phyloP scores from a whole-genome alignment of 1,140 invertebrate species.

The Mylabris phalerata region DNA sequence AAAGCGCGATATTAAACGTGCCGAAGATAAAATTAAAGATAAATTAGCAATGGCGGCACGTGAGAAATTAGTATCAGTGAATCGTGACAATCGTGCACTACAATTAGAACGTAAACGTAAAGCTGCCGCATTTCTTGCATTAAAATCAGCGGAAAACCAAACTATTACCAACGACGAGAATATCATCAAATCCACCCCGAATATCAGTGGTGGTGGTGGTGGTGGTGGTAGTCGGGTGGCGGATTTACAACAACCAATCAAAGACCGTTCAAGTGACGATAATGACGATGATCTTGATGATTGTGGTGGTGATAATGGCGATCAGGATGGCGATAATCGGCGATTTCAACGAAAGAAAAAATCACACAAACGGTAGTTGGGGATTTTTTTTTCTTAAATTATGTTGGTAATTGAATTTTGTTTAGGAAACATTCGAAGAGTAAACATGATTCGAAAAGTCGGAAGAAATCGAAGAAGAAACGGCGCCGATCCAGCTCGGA shows the following conservation, averaged over 20 bases:
- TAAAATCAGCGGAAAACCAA: constrained; percentile 41
- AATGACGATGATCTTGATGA: background rate
- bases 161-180: too few relatives aligned
- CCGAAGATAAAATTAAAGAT: constrained; percentile 59
- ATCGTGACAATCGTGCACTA: constrained; percentile 55
- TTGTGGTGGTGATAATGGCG: constrained; percentile 1
- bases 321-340: constrained; percentile 1
- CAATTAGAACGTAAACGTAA: constrained; percentile 65
- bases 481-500: constrained; percentile 19
- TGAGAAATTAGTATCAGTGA: constrained; percentile 50
- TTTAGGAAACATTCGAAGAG: constrained; percentile 31
- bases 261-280: constrained; percentile 6
- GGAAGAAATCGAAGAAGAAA: constrained; percentile 31
- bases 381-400: background rate
- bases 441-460: constrained; percentile 21
- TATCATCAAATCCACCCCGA: too few relatives aligned
- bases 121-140: constrained; percentile 56
- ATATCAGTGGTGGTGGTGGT: background rate
- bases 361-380: constrained; percentile 30
- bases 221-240: background rate
- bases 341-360: constrained; percentile 15
- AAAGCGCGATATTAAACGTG: constrained; percentile 29
- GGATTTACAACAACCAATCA: background rate
- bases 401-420: background rate
- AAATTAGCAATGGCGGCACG: constrained; percentile 53